Evolutionary conservation across 1,140 invertebrate genomes (phyloP).

Genomic region (Brachionus rotundiformis): DNA sequence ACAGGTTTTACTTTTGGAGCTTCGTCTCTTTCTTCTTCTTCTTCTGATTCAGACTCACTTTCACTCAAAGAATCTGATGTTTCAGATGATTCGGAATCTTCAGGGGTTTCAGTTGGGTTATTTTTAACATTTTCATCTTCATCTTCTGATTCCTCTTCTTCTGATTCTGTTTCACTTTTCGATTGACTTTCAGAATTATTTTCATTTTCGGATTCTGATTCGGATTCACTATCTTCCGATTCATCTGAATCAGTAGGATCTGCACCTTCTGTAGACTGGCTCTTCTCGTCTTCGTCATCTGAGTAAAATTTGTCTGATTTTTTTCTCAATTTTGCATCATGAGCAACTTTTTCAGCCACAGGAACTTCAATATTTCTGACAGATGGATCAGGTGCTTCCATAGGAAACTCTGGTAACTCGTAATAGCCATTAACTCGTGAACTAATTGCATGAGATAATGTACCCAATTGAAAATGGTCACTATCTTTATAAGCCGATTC

Average conservation of each 20-base stretch:
- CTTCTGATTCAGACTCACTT: constrained; percentile 53
- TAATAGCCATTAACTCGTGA: constrained; percentile 80
- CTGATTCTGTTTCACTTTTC: constrained; percentile 43
- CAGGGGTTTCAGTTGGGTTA: neutral
- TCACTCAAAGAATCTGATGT: constrained; percentile 21
- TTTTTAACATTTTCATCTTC: neutral
- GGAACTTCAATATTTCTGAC: constrained; percentile 75
- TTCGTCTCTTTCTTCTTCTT: no score
- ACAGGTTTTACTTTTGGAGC: constrained; percentile 56
- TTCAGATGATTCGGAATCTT: constrained; percentile 50
- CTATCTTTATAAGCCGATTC: constrained; percentile 72
- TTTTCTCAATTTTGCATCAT: constrained; percentile 3
- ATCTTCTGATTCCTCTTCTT: constrained; percentile 53
- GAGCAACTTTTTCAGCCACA: constrained; percentile 52
- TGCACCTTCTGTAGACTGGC: constrained; percentile 53
- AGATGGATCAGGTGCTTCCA: constrained; percentile 73
- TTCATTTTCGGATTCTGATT: constrained; percentile 59
- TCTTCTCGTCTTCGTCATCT: constrained; percentile 51
- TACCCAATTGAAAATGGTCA: constrained; percentile 86
- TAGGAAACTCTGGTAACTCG: constrained; percentile 82
- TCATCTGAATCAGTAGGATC: constrained; percentile 38
- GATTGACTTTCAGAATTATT: constrained; percentile 54
- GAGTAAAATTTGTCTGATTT: constrained; percentile 63
- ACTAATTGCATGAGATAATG: constrained; percentile 90
- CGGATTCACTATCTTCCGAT: constrained; percentile 53